Base-by-base conservation (phyloP, 2,888 invertebrate genomes). In the Xestoiulus laeticollis region DNA sequence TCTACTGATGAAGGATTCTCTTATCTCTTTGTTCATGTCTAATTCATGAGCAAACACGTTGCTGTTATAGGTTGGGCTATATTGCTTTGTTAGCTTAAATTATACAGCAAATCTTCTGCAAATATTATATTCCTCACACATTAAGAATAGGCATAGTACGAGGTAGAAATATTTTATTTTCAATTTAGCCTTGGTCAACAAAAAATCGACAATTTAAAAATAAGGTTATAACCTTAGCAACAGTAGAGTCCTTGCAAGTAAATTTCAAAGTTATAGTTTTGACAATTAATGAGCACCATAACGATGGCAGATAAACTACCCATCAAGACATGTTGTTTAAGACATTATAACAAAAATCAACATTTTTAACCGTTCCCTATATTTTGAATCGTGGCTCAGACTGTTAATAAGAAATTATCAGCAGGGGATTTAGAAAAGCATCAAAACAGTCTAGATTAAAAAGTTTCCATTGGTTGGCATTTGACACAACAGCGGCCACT, bases 401-500 rank as follows among this genome's bases (percentile, higher is more conserved):
- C 78, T 78, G 30, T 78, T 32, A 78, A 78, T 78, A 78, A 30
- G 26, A 78, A 30, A 78, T 32, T 78, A 26, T 14, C 78, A 78
- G 78, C 78, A 16, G 78, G 30, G 16, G 26, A 30, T 68, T n/a
- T 68, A 12, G 68, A 26, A 68, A 26, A 22, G 68, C 68, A 68
- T 78, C 78, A 78, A 78, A 78, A 78, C 78, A 78, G 78, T 78
- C 78, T 78, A 30, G 78, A 78, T 14, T 32, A 78, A 78, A 26
- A 78, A 32, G 78, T 30, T 78, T 30, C 14, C 78, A 78, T 78
- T 78, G 78, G 78, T 78, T 30, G 78, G 78, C 78, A 78, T 78
- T 32, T 32, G 26, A 14, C 78, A 30, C 78, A 78, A 2, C 78
- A 78, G 26, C 78, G 4, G 14, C 0, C 5, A 32, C 16, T 32